These are phyloP conservation scores for Brachypteracias leptosomus DNA, from an alignment of 2,113 vertebrate species.

Conservation along the genomic window DNA sequence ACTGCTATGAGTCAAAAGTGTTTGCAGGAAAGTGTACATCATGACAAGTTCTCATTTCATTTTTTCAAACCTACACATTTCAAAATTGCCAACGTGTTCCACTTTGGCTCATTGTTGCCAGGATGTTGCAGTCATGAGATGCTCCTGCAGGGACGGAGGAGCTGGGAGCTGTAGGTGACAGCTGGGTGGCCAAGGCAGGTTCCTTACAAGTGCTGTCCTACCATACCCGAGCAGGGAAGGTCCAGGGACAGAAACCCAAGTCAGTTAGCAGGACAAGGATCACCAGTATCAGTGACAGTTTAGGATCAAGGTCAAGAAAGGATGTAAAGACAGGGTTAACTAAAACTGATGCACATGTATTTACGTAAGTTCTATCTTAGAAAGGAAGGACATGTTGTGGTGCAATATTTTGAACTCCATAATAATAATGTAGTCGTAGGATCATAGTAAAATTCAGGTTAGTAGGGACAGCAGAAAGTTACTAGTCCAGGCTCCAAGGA, in stretches of 20 bases:
- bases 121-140: accelerated
- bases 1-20: background rate
- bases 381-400: background rate
- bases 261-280: background rate
- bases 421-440: background rate
- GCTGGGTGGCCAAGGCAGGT: background rate
- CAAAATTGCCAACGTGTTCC: background rate
- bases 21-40: background rate
- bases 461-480: background rate
- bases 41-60: background rate
- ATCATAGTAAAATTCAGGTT: background rate
- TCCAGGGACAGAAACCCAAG: background rate
- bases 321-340: background rate
- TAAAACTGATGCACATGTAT: background rate
- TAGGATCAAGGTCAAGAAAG: background rate
- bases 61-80: background rate
- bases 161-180: accelerated
- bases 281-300: background rate
- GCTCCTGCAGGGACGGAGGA: accelerated
- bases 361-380: background rate
- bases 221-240: accelerated
- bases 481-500: background rate
- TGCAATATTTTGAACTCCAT: background rate
- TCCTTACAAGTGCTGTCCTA: background rate
- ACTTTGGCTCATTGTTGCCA: background rate